phyloP scores from a whole-genome alignment of 2,888 invertebrate genomes.

The Podotricha telesiphe region DNA sequence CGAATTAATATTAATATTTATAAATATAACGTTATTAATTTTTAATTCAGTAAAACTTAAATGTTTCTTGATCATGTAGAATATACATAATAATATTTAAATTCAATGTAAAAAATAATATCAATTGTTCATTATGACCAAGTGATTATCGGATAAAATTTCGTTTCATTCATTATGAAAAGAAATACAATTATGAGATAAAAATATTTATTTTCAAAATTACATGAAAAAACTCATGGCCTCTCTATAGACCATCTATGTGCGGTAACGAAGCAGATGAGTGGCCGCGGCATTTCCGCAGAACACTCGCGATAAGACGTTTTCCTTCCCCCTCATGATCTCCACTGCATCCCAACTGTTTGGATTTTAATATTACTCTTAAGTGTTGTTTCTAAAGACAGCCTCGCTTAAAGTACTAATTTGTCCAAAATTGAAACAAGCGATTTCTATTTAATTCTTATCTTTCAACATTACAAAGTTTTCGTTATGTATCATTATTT shows the following conservation, averaged over 20 bases:
- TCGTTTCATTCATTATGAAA: no score
- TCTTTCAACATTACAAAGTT: constrained; percentile 1
- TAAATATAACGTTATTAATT: background rate
- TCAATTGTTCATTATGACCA: no score
- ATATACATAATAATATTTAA: no score
- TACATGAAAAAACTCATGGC: constrained; percentile 24
- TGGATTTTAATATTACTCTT: constrained; percentile 81
- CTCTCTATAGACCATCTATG: constrained; percentile 50
- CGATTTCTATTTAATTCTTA: constrained; percentile 51
- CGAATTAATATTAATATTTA: background rate
- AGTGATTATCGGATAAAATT: no score
- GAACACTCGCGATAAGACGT: constrained; percentile 71
- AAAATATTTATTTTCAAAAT: no score
- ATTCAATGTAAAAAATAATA: no score
- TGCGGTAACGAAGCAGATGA: constrained; percentile 54
- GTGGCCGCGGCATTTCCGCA: constrained; percentile 76
- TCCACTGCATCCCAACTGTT: constrained; percentile 63
- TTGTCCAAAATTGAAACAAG: constrained; percentile 72
- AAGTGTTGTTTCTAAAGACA: constrained; percentile 79
- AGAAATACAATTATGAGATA: no score
- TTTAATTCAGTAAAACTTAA: background rate
- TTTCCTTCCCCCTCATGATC: constrained; percentile 50
- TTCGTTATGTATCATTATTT: background rate
- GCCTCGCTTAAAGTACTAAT: constrained; percentile 75
- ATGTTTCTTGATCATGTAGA: background rate